Percentiles rank a stretch among this genome's conserved stretches.
phyloP scores from a whole-genome alignment of 1,140 invertebrate species.

The Drosophila prosaltans region DNA sequence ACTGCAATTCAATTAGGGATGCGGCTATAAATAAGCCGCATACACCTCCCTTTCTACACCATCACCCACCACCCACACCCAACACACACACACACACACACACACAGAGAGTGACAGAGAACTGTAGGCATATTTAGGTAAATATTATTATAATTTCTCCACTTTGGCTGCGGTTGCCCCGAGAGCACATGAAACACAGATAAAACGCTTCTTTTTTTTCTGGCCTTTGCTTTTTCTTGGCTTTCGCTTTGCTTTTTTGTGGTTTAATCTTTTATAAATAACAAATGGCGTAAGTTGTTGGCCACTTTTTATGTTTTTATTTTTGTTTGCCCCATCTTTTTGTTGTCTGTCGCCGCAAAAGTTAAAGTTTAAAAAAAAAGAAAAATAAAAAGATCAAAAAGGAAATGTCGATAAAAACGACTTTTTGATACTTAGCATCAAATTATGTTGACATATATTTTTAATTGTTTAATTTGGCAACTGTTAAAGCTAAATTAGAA shows the following conservation, averaged over 20 bases:
- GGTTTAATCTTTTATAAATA: conserved; percentile 79
- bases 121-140: conserved; percentile 70
- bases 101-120: conserved; percentile 11
- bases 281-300: conserved; percentile 75
- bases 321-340: not conserved
- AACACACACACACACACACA: not conserved
- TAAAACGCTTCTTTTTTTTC: conserved; percentile 35
- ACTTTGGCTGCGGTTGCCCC: conserved; percentile 40
- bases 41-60: conserved; percentile 4
- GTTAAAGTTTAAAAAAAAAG: conserved; percentile 26
- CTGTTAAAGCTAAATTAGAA: too few relatives aligned
- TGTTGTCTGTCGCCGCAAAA: conserved; percentile 35
- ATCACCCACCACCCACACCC: not conserved
- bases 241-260: conserved; percentile 52
- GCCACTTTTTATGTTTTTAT: conserved; percentile 19
- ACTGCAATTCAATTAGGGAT: conserved; percentile 79
- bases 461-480: too few relatives aligned
- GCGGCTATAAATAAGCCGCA: conserved; percentile 70
- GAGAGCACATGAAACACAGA: conserved; percentile 50
- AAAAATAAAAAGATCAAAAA: not conserved
- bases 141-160: conserved; percentile 77
- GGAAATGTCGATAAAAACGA: conserved; percentile 4
- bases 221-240: not conserved
- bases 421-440: not conserved
- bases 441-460: not conserved